These are phyloP conservation scores for Chloebia gouldiae DNA, from an alignment of 2,113 vertebrate species.

Conservation along the genomic window DNA sequence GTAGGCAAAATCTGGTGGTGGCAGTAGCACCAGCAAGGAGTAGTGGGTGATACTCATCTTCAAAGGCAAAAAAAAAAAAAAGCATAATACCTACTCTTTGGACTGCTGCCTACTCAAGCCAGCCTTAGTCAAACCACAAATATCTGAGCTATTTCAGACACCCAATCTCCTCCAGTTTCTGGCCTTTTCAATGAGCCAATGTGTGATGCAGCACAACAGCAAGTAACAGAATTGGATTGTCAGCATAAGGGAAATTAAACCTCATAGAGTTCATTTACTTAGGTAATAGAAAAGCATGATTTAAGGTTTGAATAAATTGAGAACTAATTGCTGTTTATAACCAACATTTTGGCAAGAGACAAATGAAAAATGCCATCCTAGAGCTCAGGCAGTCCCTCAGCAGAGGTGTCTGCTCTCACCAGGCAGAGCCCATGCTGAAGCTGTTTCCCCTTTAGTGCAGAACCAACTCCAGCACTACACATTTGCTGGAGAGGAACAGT, in stretches of 20 bases:
- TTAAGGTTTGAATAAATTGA: background rate
- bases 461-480: background rate
- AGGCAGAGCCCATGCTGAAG: background rate
- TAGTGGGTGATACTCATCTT: background rate
- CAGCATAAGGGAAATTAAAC: background rate
- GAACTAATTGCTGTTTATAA: background rate
- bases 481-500: background rate
- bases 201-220: background rate
- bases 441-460: background rate
- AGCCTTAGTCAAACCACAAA: background rate
- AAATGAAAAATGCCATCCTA: background rate
- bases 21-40: background rate
- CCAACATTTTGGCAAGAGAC: background rate
- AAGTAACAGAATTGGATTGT: background rate
- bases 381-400: background rate
- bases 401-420: background rate
- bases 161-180: background rate
- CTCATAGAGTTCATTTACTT: rapidly evolving
- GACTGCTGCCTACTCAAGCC: background rate
- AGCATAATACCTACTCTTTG: background rate
- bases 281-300: background rate
- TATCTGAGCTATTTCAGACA: background rate
- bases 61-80: background rate
- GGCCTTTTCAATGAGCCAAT: background rate
- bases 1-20: background rate